Evolutionary conservation across 2,888 invertebrate species (phyloP), one percentile per base, ranked within the genome.

Genomic region (Schizaphis graminum): DNA sequence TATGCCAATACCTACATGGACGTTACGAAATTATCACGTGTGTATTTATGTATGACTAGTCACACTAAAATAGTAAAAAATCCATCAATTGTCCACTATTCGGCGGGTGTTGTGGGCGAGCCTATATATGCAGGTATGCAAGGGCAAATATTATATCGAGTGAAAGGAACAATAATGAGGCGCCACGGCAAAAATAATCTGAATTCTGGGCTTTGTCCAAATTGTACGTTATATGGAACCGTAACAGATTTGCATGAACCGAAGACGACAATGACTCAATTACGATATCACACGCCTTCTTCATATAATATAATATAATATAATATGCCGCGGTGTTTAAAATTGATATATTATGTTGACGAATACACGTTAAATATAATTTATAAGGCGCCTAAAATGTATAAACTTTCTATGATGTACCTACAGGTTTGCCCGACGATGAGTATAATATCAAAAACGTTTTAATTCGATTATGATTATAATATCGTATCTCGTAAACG

Each of bases 131-230:
- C 47, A 77, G 89, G 89, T 57, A 93, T 93, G 93, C 93, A 93
- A 93, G 93, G 93, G 93, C 93, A 85, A 93, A 93, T 57, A 87
- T 47, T 77, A 47, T 85, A 56, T 41, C 77, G 16, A 85, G 93
- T 93, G 93, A 93, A 93, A 93, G 93, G 93, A 90, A 93, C 85
- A 89, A 93, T 89, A 85, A 93, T 35, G 84, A 93, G 93, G 89
- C 93, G 93, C 93, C 93, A 93, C 85, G 85, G 77, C 91, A 41
- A 35, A n/a, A 26, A 47, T 53, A 93, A 89, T 84, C 56, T 35
- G 4, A 84, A 84, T 89, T 93, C 56, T 93, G 77, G 84, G 44
- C 84, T 84, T 57, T 61, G 89, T 93, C 77, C 93, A 89, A 89
- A 93, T 89, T 47, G 89, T 28, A 47, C 44, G n/a, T 89, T 24